A percentile compares a stretch with the other conserved stretches of the same genome.
Evolutionary conservation across 2,797 vertebrate genomes (phyloP).

Genomic region (Arremon brunneinucha): DNA sequence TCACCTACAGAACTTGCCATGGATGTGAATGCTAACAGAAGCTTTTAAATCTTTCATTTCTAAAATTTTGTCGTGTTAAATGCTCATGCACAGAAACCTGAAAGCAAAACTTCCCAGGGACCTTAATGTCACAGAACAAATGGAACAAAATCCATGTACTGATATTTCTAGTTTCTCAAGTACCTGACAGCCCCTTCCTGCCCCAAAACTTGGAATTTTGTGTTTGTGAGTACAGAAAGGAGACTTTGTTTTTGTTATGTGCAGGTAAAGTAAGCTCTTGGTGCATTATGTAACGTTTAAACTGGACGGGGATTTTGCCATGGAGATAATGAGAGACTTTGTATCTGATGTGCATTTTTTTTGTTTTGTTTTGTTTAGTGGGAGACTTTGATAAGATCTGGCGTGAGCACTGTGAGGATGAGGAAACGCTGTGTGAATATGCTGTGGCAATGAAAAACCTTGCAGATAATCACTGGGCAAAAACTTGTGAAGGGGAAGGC

Average conservation of each 20-base stretch:
- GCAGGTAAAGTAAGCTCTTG: neutral
- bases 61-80: neutral
- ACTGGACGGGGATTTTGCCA: neutral
- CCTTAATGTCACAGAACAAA: neutral
- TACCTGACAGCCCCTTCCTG: neutral
- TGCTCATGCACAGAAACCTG: neutral
- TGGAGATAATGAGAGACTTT: neutral
- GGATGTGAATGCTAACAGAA: neutral
- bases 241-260: neutral
- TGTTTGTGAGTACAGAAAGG: neutral
- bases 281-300: neutral
- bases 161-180: neutral
- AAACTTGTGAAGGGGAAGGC: conserved; percentile 91
- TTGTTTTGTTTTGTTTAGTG: conserved; percentile 77
- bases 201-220: neutral
- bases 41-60: neutral
- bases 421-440: conserved; percentile 94
- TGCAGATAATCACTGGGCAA: conserved; percentile 96
- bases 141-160: neutral
- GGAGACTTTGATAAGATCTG: conserved; percentile 99
- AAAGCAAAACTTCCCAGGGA: neutral
- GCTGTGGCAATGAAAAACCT: conserved; percentile 98
- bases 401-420: conserved; percentile 97
- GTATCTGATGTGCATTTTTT: neutral
- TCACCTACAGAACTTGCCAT: neutral